Evolutionary conservation across 2,888 invertebrate genomes (phyloP).

Genomic region (Phania funesta): DNA sequence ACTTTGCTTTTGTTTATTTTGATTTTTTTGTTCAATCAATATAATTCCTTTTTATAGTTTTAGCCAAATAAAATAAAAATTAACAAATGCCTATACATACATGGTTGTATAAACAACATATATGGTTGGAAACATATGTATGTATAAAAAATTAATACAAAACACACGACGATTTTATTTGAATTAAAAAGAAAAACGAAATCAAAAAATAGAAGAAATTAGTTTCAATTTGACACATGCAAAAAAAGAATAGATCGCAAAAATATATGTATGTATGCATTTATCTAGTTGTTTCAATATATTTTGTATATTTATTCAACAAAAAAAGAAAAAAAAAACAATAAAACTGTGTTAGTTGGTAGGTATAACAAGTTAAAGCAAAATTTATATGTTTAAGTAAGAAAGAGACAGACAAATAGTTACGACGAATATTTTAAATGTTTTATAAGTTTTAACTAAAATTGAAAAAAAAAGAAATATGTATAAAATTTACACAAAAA

Average conservation of each 20-base stretch:
- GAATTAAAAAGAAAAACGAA: constrained; percentile 17
- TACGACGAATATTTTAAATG: constrained; percentile 51
- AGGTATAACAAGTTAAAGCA: constrained; percentile 38
- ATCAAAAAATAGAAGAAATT: constrained; percentile 34
- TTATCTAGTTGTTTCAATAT: constrained; percentile 16
- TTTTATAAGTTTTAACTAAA: constrained; percentile 56
- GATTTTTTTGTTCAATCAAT: background rate
- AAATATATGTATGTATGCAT: background rate
- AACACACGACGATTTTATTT: constrained; percentile 52
- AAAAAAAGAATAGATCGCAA: constrained; percentile 39
- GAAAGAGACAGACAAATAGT: constrained; percentile 53
- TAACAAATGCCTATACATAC: constrained; percentile 55
- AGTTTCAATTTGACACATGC: constrained; percentile 68
- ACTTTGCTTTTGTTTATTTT: constrained; percentile 45
- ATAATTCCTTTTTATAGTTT: constrained; percentile 23
- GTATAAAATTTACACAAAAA: constrained; percentile 51
- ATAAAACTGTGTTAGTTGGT: constrained; percentile 28
- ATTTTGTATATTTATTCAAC: constrained; percentile 13
- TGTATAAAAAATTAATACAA: constrained; percentile 45
- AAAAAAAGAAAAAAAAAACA: constrained; percentile 12
- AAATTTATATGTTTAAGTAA: constrained; percentile 18
- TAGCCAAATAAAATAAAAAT: constrained; percentile 56
- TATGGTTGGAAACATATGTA: constrained; percentile 38
- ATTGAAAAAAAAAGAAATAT: constrained; percentile 45
- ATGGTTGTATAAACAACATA: constrained; percentile 58